Conservation (phyloP, 2,797 vertebrate genomes). For the Takifugu ocellatus region DNA sequence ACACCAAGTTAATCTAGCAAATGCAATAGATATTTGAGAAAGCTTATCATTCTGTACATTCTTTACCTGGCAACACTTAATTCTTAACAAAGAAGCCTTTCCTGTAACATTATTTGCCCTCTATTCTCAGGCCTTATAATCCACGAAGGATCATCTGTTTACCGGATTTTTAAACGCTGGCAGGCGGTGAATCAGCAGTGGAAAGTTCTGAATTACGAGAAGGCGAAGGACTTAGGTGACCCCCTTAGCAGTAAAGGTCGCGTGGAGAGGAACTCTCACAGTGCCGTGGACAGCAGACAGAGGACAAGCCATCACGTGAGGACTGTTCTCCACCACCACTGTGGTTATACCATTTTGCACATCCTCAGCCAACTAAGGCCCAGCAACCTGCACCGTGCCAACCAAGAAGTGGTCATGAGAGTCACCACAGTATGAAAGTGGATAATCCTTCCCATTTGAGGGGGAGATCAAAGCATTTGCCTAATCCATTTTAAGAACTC, state of each 20-base stretch:
- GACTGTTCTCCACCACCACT: constrained; percentile 86
- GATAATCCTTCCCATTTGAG: constrained; percentile 2
- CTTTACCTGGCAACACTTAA: constrained; percentile 14
- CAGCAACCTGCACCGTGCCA: constrained; percentile 74
- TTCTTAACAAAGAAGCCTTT: constrained; percentile 39
- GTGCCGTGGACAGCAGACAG: constrained; percentile 23
- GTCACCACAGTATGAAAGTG: constrained; percentile 83
- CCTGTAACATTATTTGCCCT: constrained; percentile 28
- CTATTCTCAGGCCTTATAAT: constrained; percentile 80
- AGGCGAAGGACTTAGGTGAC: constrained; percentile 83
- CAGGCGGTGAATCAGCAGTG: constrained; percentile 88
- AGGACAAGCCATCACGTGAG: constrained; percentile 75
- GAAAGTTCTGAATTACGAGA: constrained; percentile 90
- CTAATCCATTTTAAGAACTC: constrained; percentile 18
- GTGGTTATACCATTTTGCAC: constrained; percentile 84
- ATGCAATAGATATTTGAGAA: constrained; percentile 21
- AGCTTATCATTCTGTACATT: constrained; percentile 1
- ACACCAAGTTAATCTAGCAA: constrained; percentile 3
- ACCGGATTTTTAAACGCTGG: constrained; percentile 89
- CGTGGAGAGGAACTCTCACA: constrained; percentile 67
- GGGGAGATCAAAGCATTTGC: constrained; percentile 15
- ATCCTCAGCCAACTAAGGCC: constrained; percentile 85
- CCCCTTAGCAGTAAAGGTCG: constrained; percentile 73
- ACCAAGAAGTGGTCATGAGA: constrained; percentile 85
- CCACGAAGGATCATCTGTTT: constrained; percentile 87